Conservation (phyloP, 2,888 invertebrate species). For the Chouioia cunea region DNA sequence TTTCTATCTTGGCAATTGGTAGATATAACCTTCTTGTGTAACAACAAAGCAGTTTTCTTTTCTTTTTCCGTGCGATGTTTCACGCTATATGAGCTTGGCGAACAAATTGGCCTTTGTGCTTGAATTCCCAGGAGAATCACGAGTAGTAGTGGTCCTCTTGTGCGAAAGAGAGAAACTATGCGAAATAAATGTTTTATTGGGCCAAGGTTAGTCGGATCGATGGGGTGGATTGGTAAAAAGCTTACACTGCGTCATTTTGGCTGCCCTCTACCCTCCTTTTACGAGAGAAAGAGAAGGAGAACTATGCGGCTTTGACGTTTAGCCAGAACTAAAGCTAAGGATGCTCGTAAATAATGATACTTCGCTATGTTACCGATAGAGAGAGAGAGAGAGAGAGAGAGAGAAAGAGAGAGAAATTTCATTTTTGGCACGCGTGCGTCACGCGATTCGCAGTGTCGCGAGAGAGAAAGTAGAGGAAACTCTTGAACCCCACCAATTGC, state of each 20-base stretch:
- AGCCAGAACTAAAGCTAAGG: not conserved
- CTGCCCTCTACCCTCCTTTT: too few relatives aligned
- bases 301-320: not conserved
- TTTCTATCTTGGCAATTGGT: too few relatives aligned
- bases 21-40: too few relatives aligned
- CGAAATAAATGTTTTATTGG: not conserved
- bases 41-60: too few relatives aligned
- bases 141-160: too few relatives aligned
- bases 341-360: conserved; percentile 14
- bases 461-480: not conserved
- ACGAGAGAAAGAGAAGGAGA: too few relatives aligned
- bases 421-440: conserved; percentile 7
- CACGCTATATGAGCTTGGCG: too few relatives aligned
- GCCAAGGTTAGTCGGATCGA: conserved; percentile 12
- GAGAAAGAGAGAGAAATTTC: not conserved
- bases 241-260: conserved; percentile 4
- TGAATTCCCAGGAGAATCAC: too few relatives aligned
- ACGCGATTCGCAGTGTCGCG: conserved; percentile 1
- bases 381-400: too few relatives aligned
- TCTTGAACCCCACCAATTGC: not conserved
- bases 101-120: too few relatives aligned
- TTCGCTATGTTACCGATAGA: conserved; percentile 14
- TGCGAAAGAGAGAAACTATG: too few relatives aligned
- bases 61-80: too few relatives aligned
- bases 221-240: conserved; percentile 2